phyloP scores from a whole-genome alignment of 2,888 invertebrate species.

The Neoaliturus tenellus region DNA sequence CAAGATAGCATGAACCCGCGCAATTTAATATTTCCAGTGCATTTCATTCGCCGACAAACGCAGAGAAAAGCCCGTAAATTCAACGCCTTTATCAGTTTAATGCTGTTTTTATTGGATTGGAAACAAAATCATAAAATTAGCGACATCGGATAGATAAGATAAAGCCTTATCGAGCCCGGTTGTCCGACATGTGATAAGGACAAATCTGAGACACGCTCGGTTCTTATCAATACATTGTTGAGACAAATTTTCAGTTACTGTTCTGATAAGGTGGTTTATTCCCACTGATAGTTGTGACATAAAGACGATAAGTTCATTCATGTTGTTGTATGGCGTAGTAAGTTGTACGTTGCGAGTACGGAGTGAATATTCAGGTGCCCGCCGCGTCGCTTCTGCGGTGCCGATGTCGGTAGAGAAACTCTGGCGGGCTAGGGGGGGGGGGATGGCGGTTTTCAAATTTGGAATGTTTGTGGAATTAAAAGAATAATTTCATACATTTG shows the following conservation, averaged over 20 bases:
- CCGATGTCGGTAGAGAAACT: too few species aligned
- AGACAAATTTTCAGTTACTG: conserved; percentile 45
- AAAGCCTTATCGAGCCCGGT: conserved; percentile 21
- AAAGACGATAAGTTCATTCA: conserved; percentile 7
- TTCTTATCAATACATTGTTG: conserved; percentile 49
- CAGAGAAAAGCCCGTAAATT: neutral
- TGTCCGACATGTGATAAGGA: conserved; percentile 50
- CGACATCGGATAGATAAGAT: conserved; percentile 43
- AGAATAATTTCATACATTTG: too few species aligned
- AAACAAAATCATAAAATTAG: conserved; percentile 52
- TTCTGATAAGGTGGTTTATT: conserved; percentile 44
- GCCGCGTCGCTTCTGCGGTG: too few species aligned
- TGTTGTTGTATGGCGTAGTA: neutral
- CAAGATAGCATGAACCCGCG: too few species aligned
- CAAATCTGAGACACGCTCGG: conserved; percentile 44
- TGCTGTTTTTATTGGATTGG: conserved; percentile 35
- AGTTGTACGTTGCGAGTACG: too few species aligned
- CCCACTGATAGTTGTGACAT: conserved; percentile 33
- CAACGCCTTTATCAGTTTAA: conserved; percentile 31
- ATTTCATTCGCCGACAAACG: too few species aligned
- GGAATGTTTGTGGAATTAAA: too few species aligned
- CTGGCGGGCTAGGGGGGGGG: too few species aligned
- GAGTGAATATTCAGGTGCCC: too few species aligned
- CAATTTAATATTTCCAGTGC: too few species aligned
- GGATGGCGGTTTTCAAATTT: too few species aligned